Base-by-base conservation (phyloP, 2,113 vertebrate species). In the Dipodomys merriami region DNA sequence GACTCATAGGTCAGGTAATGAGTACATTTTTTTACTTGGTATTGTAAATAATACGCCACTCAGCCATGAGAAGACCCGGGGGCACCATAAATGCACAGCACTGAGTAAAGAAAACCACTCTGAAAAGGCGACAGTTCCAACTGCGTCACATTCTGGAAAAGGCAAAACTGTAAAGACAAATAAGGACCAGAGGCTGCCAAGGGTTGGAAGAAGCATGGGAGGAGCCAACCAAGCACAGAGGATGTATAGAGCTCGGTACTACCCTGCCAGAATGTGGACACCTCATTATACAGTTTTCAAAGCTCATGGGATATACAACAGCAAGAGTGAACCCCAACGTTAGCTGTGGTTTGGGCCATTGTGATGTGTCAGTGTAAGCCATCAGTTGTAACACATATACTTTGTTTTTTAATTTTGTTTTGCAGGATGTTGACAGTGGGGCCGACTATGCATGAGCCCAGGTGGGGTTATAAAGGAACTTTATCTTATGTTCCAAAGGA, bases 51-150 rank as follows among this genome's bases (percentile, higher is more conserved):
- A 35, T n/a, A 23, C 60, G 44, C 46, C 82, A 7, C 57, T 18
- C 68, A 86, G 81, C 25, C 35, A 29, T n/a, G 82, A 64, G 86
- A 89, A 96, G 82, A 78, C 11, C 68, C 3, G 33, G 35, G 64
- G 39, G 53, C 53, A 33, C 13, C 35, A 16, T 33, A 69, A 53
- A 46, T 12, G 2, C 23, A 16, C 88, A 33, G 64, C 27, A 18
- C 64, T 8, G 53, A 44, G 62, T 49, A 8, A 72, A 62, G 81
- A 64, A 92, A 81, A 23, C 30, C 68, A 67, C 9, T 64, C 39
- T 65, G 30, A 65, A 68, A 65, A 44, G 53, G 30, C 30, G 53
- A 20, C 4, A 2, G 78, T 49, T 81, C 35, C 76, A 77, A 82
- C 27, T 20, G 7, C 5, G 13, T 2, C 35, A 15, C 46, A 33